Base-by-base conservation (phyloP, 2,797 vertebrate species). In the Heliangelus exortis region DNA sequence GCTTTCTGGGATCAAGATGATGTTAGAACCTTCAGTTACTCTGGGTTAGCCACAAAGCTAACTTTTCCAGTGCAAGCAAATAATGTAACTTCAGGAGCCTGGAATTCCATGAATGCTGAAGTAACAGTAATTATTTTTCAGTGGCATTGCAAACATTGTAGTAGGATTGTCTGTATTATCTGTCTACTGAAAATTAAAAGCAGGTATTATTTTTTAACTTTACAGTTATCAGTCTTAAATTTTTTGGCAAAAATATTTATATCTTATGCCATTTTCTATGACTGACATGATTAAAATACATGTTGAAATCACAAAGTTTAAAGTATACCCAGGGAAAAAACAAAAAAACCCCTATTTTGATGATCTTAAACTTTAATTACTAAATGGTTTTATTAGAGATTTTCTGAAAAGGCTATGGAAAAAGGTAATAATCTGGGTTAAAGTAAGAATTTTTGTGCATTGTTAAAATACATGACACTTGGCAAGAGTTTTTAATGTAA, bases 171-270 rank as follows among this genome's bases (percentile, higher is more conserved):
- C 34, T 73, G 9, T n/a, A 31, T 10, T 36, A 29, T 50, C 59
- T 39, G 8, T 48, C n/a, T 65, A 19, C 1, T 2, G 9, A 69
- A 89, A 69, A 51, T 11, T 62, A 81, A 8, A 74, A 5, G 1
- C 6, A 57, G 33, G 15, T 54, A 7, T 18, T 25, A 3, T 51
- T 59, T 66, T 82, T 80, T 79, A 72, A 48, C 11, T 66, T 20
- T 34, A 8, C 2, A 3, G 0, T 54, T 41, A 34, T 8, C 17
- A 51, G 1, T 22, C 10, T 34, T 65, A 14, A 82, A 31, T 1
- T 25, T 71, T 57, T 69, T 34, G 20, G 10, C 3, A 62, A 58
- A 84, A 58, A 12, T 18, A 25, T 8, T 12, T 20, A 3, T 31
- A 12, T 14, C 7, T 75, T n/a, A 14, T 11, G 21, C 1, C 73